phyloP scores from a whole-genome alignment of 2,888 invertebrate species.

The Galeruca laticollis region DNA sequence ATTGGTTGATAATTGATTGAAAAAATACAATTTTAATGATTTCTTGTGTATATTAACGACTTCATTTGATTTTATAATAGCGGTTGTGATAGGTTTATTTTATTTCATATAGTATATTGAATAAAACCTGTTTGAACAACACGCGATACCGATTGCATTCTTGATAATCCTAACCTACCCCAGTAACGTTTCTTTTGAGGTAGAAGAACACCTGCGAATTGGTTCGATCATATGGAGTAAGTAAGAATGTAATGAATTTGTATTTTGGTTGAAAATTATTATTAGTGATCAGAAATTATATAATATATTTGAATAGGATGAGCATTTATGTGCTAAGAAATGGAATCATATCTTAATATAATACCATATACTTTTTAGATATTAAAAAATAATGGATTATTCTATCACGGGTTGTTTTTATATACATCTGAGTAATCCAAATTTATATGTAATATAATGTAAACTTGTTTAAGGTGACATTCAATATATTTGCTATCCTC shows the following conservation, averaged over 20 bases:
- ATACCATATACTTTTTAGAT: too few relatives aligned
- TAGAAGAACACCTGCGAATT: conserved; percentile 20
- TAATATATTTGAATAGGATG: too few relatives aligned
- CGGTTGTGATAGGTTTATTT: conserved; percentile 18
- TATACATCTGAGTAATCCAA: too few relatives aligned
- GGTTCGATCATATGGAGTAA: not conserved
- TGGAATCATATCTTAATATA: too few relatives aligned
- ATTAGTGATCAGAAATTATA: too few relatives aligned
- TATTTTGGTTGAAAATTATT: not conserved
- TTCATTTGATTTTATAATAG: conserved; percentile 40
- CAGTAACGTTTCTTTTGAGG: conserved; percentile 23
- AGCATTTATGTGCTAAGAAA: too few relatives aligned
- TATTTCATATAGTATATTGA: conserved; percentile 25
- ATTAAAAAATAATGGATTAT: too few relatives aligned
- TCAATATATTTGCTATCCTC: too few relatives aligned
- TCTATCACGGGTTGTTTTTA: too few relatives aligned
- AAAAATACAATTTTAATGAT: conserved; percentile 34
- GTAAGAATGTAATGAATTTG: not conserved
- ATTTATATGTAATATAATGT: too few relatives aligned
- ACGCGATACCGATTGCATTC: conserved; percentile 24
- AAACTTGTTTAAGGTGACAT: too few relatives aligned
- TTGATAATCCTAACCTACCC: conserved; percentile 27
- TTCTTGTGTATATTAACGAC: conserved; percentile 23
- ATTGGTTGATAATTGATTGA: conserved; percentile 47
- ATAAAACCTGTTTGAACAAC: conserved; percentile 13